phyloP scores from a whole-genome alignment of 2,888 invertebrate genomes.

The Polymixis lichenea region DNA sequence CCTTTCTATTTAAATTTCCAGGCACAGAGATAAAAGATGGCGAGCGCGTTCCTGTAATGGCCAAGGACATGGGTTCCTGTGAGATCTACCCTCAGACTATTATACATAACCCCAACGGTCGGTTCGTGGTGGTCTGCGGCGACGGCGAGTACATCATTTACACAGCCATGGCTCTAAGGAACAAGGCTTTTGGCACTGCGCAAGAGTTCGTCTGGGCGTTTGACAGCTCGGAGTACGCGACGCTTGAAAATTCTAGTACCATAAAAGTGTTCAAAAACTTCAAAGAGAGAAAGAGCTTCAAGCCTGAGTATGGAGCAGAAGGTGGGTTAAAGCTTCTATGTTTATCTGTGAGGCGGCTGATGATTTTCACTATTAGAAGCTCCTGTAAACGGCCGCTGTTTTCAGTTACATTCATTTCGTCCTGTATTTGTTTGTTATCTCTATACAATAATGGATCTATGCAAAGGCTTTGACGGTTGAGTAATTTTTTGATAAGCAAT shows the following conservation, averaged over 20 bases:
- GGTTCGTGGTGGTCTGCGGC: conserved; percentile 98
- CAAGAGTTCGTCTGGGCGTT: conserved; percentile 99
- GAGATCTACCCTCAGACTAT: conserved; percentile 99
- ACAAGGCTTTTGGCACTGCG: conserved; percentile 99
- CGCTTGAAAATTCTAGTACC: conserved; percentile 96
- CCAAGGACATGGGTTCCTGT: conserved; percentile 99
- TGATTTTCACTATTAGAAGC: background rate
- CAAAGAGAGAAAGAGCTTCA: conserved; percentile 98
- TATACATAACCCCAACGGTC: conserved; percentile 99
- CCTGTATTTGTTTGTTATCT: background rate
- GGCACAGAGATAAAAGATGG: conserved; percentile 96
- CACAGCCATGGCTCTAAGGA: conserved; percentile 99
- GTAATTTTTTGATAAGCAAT: background rate
- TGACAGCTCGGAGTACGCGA: conserved; percentile 98
- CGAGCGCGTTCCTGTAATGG: conserved; percentile 97
- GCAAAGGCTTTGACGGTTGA: background rate
- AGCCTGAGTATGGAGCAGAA: conserved; percentile 99
- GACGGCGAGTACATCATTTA: conserved; percentile 99
- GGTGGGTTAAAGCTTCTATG: conserved; percentile 84
- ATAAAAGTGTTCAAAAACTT: conserved; percentile 99
- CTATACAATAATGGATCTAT: background rate
- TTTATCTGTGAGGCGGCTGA: background rate
- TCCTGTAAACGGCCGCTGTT: background rate
- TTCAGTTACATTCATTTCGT: background rate
- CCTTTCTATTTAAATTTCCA: conserved; percentile 55